Base-by-base conservation (phyloP, 2,113 vertebrate species). In the Myocastor coypus region DNA sequence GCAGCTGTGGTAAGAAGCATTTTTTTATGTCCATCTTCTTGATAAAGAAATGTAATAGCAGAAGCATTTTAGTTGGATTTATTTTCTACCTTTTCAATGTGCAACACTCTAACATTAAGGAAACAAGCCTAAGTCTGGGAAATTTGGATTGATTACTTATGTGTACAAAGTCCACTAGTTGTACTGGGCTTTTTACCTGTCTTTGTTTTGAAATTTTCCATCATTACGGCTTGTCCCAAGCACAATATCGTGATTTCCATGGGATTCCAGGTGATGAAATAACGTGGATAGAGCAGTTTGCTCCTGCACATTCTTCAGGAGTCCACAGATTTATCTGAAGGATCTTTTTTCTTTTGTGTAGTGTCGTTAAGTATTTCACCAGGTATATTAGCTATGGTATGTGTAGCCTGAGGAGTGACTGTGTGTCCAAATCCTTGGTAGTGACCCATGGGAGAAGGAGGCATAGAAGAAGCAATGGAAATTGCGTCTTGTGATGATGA, bases 361-460 rank as follows among this genome's bases (percentile, higher is more conserved):
- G 91, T 95, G 9, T 98, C 91, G 96, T 97, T 98, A 92, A 92
- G 97, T 98, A 98, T 89, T 94, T 98, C 97, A 26, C 98, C 98
- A 10, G 96, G 3, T 7, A 94, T 64, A 7, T 93, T 96, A n/a
- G 98, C 98, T 8, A 98, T 97, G 0, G 98, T 99, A 0, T 99
- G 99, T 78, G 98, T 96, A 14, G 99, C 99, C 97, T 99, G 99
- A 7, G 99, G 99, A 0, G 99, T 98, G 82, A 98, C 95, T 6
- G 98, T 99, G 95, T 98, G 98, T 95, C 99, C 99, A 98, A 99
- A 99, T 57, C 99, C 99, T 98, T 99, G 98, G 81, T 99, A 99
- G 55, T 98, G 99, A 91, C 99, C 99, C 84, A 98, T 98, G 7
- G 99, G 99, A 22, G 99, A 99, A 61, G 98, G 98, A 0, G 99